phyloP scores from a whole-genome alignment of 2,888 invertebrate species.

The Lithophane semibrunnea region DNA sequence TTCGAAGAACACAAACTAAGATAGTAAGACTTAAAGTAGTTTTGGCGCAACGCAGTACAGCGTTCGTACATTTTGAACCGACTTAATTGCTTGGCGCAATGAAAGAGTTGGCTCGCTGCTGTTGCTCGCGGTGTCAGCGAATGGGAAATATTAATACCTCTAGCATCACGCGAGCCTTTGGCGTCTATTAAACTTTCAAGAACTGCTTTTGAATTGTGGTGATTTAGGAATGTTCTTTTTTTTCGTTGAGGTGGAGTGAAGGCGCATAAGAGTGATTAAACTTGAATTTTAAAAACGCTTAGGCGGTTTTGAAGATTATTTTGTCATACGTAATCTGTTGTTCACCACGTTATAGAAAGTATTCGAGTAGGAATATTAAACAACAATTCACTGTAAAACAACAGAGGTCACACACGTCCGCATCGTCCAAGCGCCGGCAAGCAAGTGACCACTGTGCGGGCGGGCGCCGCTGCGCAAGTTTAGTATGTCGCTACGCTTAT shows the following conservation, averaged over 20 bases:
- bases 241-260: neutral
- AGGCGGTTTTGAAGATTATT: neutral
- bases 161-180: slow-evolving; percentile 57
- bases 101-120: slow-evolving; percentile 50
- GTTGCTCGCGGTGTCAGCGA: slow-evolving; percentile 53
- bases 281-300: neutral
- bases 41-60: slow-evolving; percentile 52
- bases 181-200: slow-evolving; percentile 62
- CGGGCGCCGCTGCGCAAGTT: too few species aligned
- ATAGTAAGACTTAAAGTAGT: slow-evolving; percentile 37
- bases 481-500: too few species aligned
- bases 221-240: neutral
- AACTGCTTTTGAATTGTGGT: slow-evolving; percentile 41
- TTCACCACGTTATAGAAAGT: too few species aligned
- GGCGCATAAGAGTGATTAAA: neutral
- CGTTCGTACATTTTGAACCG: slow-evolving; percentile 49
- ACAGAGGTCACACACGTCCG: too few species aligned
- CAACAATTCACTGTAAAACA: too few species aligned
- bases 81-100: slow-evolving; percentile 59
- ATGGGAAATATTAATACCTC: slow-evolving; percentile 66
- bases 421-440: too few species aligned
- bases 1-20: slow-evolving; percentile 27
- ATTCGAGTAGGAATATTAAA: too few species aligned
- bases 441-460: too few species aligned
- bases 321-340: neutral